A percentile compares a stretch with the other conserved stretches of the same genome.
Evolutionary conservation across 2,797 vertebrate species (phyloP).

Genomic region (Characodon lateralis): DNA sequence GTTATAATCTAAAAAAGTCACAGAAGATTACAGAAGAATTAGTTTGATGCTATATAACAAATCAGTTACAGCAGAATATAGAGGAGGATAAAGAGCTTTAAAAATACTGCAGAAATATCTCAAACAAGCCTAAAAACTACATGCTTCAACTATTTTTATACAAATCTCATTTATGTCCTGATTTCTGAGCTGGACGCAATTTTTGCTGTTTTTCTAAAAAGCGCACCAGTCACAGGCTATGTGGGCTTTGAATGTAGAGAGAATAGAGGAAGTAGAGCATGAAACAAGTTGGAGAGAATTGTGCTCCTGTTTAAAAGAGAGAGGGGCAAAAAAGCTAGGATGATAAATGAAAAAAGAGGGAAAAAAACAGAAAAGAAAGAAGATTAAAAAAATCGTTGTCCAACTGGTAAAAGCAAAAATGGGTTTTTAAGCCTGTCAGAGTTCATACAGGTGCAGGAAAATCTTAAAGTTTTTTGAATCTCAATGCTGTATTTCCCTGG

Average conservation of each 20-base stretch:
- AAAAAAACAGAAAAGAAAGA: background rate
- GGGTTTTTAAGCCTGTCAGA: conserved; percentile 7
- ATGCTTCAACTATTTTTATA: background rate
- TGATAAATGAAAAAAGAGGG: conserved; percentile 14
- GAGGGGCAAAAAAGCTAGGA: conserved; percentile 2
- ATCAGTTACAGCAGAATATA: background rate
- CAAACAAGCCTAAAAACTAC: background rate
- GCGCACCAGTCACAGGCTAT: conserved; percentile 22
- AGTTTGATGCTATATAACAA: background rate
- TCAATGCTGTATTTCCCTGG: background rate
- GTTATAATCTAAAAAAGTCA: background rate
- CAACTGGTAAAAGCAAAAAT: background rate
- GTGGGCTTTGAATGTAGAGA: conserved; percentile 30
- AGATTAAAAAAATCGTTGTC: conserved; percentile 7
- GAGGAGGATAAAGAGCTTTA: background rate
- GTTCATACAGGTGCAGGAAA: background rate
- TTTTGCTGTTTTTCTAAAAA: conserved; percentile 17
- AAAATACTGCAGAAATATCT: background rate
- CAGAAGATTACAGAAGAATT: background rate
- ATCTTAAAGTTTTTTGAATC: background rate
- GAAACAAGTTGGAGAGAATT: conserved; percentile 38
- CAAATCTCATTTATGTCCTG: background rate
- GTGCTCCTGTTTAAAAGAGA: conserved; percentile 36
- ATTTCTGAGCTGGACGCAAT: conserved; percentile 12
- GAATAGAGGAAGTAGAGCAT: conserved; percentile 44